Conservation (phyloP, 2,113 vertebrate genomes). For the Odontophorus gujanensis region DNA sequence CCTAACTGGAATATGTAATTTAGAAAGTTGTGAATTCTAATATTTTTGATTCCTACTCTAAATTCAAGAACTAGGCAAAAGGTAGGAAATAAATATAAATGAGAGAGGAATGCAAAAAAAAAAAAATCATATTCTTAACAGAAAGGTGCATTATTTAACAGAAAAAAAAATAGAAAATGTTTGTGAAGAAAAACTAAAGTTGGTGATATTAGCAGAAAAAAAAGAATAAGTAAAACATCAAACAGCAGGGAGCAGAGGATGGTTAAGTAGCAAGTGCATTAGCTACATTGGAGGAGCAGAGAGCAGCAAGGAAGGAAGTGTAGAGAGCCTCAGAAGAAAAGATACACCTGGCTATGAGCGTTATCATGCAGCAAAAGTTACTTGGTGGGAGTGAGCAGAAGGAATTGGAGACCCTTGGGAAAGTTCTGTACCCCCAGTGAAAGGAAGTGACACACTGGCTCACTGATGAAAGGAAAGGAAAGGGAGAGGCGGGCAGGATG, state of each 20-base stretch:
- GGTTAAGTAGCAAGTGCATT: neutral
- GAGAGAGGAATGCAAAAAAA: neutral
- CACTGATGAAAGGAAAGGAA: conserved; percentile 37
- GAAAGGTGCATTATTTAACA: neutral
- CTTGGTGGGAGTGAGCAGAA: neutral
- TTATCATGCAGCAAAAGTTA: neutral
- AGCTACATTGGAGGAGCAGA: accelerated
- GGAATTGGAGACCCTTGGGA: neutral
- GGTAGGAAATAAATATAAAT: neutral
- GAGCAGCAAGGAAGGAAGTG: neutral
- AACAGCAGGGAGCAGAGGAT: neutral
- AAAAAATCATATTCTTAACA: neutral
- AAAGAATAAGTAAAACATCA: neutral
- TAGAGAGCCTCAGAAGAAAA: neutral
- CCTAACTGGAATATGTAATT: neutral
- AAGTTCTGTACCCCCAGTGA: neutral
- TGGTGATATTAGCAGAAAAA: neutral
- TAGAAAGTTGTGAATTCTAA: neutral
- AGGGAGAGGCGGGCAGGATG: conserved; percentile 35
- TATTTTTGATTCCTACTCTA: neutral
- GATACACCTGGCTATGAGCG: neutral
- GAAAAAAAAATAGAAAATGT: neutral
- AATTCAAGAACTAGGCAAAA: neutral
- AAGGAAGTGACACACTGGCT: conserved; percentile 29
- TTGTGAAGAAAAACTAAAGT: neutral